Evolutionary conservation across 37 sponge, comb jelly and placozoan species (phyloP).

Genomic region (Chondrosia reniformis): DNA sequence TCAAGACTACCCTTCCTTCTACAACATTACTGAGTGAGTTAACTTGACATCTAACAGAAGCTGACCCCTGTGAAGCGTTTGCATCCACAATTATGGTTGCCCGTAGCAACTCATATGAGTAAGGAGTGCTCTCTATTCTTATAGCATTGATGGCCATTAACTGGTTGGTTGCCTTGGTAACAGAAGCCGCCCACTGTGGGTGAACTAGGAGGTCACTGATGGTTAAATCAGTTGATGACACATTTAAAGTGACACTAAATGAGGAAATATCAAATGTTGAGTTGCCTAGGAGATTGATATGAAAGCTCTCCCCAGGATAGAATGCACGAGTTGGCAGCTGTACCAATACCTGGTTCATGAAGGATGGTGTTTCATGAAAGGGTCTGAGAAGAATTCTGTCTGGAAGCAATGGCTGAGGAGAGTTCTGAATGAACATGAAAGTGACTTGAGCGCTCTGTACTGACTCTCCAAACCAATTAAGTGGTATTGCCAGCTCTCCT

Average conservation of each 20-base stretch:
- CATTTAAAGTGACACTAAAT: conserved; percentile 6
- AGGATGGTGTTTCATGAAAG: not conserved
- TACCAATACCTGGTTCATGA: conserved; percentile 25
- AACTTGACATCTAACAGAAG: conserved; percentile 22
- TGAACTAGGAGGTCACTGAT: conserved; percentile 2
- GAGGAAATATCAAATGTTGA: conserved; percentile 31
- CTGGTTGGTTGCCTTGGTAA: not conserved
- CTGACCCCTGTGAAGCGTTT: not conserved
- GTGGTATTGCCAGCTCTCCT: conserved; percentile 30
- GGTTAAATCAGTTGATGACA: not conserved
- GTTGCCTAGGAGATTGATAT: conserved; percentile 32
- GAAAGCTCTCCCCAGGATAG: conserved; percentile 40
- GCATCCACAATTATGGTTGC: not conserved
- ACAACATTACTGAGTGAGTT: conserved; percentile 36
- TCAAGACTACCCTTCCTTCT: conserved; percentile 29
- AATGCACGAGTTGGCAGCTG: conserved; percentile 40
- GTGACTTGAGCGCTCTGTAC: not conserved
- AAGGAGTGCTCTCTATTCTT: not conserved
- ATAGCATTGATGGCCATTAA: not conserved
- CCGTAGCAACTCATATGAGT: conserved; percentile 10
- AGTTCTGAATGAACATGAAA: too few species aligned
- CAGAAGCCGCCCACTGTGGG: conserved; percentile 19
- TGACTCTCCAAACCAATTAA: conserved; percentile 29
- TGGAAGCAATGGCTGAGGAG: not conserved
- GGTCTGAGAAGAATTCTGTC: not conserved